Evolutionary conservation across 1,140 invertebrate genomes (phyloP).

Genomic region (Sitodiplosis mosellana): DNA sequence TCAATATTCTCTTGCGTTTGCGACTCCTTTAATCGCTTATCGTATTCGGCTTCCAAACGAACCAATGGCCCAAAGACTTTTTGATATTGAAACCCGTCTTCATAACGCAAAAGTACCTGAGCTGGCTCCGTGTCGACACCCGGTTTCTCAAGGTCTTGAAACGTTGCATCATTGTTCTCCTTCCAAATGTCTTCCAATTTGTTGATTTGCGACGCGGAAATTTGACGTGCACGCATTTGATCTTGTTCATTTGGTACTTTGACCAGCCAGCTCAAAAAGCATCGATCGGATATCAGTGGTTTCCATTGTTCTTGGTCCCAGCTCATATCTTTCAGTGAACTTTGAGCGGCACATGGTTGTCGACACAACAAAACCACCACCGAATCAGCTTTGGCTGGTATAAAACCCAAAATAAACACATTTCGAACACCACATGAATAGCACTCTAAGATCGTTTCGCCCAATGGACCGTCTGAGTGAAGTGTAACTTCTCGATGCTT

Average conservation of each 20-base stretch:
- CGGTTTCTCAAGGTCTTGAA: conserved; percentile 94
- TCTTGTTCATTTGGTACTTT: conserved; percentile 92
- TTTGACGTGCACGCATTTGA: conserved; percentile 83
- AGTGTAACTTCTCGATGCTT: conserved; percentile 98
- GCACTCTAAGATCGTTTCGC: conserved; percentile 95
- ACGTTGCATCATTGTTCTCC: conserved; percentile 91
- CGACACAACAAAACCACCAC: conserved; percentile 93
- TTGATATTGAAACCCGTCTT: conserved; percentile 98
- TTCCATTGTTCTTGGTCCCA: conserved; percentile 99
- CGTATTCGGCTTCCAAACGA: conserved; percentile 95
- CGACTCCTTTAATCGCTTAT: conserved; percentile 93
- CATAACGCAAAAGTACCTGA: conserved; percentile 84
- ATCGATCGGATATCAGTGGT: conserved; percentile 87
- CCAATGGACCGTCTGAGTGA: conserved; percentile 91
- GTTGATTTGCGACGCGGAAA: conserved; percentile 91
- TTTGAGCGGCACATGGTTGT: conserved; percentile 94
- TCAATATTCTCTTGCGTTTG: conserved; percentile 98
- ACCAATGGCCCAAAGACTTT: conserved; percentile 96
- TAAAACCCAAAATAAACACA: conserved; percentile 96
- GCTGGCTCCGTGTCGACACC: conserved; percentile 95
- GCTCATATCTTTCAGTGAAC: conserved; percentile 94
- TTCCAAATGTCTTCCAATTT: conserved; percentile 98
- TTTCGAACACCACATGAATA: conserved; percentile 96
- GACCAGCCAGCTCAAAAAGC: conserved; percentile 90
- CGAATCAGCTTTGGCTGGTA: conserved; percentile 97